Evolutionary conservation across 2,888 invertebrate genomes (phyloP).

Genomic region (Coelinius sp.): DNA sequence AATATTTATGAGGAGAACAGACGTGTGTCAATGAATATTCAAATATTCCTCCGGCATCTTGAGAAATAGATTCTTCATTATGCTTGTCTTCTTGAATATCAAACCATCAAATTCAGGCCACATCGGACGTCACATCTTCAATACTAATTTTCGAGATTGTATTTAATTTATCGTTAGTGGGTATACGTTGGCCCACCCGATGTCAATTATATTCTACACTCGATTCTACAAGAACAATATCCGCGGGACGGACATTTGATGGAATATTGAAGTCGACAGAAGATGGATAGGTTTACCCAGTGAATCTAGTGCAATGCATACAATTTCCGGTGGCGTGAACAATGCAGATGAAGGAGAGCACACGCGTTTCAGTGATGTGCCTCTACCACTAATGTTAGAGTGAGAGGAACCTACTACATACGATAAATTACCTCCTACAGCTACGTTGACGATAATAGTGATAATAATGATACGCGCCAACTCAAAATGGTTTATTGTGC

Average conservation of each 20-base stretch:
- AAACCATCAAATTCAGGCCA: background rate
- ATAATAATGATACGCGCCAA: conserved; percentile 38
- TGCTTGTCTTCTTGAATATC: background rate
- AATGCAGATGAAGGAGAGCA: conserved; percentile 29
- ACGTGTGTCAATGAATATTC: conserved; percentile 59
- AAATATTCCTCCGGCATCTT: conserved; percentile 18
- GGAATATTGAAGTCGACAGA: conserved; percentile 56
- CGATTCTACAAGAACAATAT: conserved; percentile 47
- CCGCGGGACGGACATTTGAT: conserved; percentile 56
- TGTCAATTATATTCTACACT: background rate
- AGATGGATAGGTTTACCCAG: background rate
- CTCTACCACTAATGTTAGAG: background rate
- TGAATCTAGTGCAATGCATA: conserved; percentile 28
- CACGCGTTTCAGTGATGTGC: conserved; percentile 17
- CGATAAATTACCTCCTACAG: conserved; percentile 36
- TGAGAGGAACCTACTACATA: conserved; percentile 23
- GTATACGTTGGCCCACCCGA: background rate
- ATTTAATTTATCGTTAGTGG: background rate
- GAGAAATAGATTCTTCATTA: background rate
- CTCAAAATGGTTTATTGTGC: conserved; percentile 34
- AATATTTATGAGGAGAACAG: conserved; percentile 55
- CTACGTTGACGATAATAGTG: conserved; percentile 36
- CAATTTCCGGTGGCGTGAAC: conserved; percentile 28
- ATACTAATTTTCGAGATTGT: background rate
- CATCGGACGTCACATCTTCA: background rate